These are phyloP conservation scores for Phaedon cochleariae DNA, from an alignment of 2,888 invertebrate genomes.

Conservation along the genomic window DNA sequence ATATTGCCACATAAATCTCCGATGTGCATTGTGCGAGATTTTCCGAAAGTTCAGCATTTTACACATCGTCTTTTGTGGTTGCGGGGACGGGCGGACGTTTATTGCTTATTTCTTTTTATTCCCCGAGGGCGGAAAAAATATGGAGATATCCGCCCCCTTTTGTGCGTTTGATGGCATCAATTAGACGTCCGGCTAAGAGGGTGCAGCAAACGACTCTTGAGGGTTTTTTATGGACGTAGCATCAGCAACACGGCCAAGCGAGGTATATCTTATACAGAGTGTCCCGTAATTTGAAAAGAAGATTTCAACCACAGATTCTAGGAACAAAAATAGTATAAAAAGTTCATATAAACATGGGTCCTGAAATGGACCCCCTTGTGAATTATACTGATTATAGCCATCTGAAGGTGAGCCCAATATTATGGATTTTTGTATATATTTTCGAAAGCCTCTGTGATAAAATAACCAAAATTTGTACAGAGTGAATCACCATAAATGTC, in stretches of 20 bases:
- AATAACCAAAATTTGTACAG: no score
- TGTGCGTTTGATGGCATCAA: conserved; percentile 14
- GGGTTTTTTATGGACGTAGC: not conserved
- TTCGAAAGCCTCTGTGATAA: no score
- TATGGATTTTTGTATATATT: no score
- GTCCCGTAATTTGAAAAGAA: no score
- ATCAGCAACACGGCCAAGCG: not conserved
- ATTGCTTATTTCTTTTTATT: conserved; percentile 50
- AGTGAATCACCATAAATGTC: no score
- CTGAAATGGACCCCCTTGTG: no score
- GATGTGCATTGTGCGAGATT: conserved; percentile 40
- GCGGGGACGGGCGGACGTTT: conserved; percentile 48
- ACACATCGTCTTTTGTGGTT: conserved; percentile 45
- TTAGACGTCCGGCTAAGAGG: not conserved
- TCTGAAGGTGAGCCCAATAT: no score
- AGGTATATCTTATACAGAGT: no score
- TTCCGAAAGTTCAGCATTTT: conserved; percentile 43
- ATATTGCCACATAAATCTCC: conserved; percentile 39
- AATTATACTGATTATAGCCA: no score
- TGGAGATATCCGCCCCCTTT: conserved; percentile 15
- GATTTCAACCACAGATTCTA: no score
- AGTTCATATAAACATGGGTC: no score
- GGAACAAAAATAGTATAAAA: no score
- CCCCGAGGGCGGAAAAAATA: conserved; percentile 32
- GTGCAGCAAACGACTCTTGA: not conserved